These are phyloP conservation scores for Leuciscus waleckii DNA, from an alignment of 2,797 vertebrate genomes.

Conservation along the genomic window DNA sequence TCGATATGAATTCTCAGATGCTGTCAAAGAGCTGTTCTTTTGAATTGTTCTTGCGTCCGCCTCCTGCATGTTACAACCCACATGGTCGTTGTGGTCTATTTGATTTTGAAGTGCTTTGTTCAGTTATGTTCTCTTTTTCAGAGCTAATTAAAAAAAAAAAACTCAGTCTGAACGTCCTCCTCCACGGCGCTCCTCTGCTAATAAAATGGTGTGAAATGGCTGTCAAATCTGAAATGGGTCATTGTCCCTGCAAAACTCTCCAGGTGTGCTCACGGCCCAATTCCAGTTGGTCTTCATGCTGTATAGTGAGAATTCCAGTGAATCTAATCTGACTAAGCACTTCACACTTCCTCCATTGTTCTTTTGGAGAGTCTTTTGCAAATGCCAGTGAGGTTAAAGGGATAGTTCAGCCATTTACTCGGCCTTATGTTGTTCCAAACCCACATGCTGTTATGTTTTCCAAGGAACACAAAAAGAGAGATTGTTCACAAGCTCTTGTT, in stretches of 20 bases:
- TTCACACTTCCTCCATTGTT: slow-evolving; percentile 34
- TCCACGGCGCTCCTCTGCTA: not conserved
- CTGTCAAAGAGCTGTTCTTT: slow-evolving; percentile 13
- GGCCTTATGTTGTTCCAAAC: not conserved
- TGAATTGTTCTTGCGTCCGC: not conserved
- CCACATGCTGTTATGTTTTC: not conserved
- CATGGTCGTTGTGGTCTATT: slow-evolving; percentile 18
- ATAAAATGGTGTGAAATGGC: slow-evolving; percentile 37
- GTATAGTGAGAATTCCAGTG: slow-evolving; percentile 5
- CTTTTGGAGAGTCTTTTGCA: slow-evolving; percentile 37
- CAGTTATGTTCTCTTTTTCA: slow-evolving; percentile 17
- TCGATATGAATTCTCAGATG: not conserved
- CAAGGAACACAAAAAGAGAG: not conserved
- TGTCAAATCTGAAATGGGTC: slow-evolving; percentile 26
- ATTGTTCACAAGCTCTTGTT: not conserved
- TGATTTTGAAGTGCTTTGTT: slow-evolving; percentile 27
- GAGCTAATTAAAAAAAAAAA: not conserved
- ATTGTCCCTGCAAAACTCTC: slow-evolving; percentile 33
- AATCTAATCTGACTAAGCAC: slow-evolving; percentile 29
- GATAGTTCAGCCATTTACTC: slow-evolving; percentile 1
- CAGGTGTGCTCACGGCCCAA: slow-evolving; percentile 25
- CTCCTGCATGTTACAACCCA: slow-evolving; percentile 16
- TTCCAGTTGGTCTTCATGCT: not conserved
- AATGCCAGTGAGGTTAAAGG: slow-evolving; percentile 46
- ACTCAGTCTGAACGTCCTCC: slow-evolving; percentile 12